Base-by-base conservation (phyloP, 2,113 vertebrate genomes). In the Indicator indicator region DNA sequence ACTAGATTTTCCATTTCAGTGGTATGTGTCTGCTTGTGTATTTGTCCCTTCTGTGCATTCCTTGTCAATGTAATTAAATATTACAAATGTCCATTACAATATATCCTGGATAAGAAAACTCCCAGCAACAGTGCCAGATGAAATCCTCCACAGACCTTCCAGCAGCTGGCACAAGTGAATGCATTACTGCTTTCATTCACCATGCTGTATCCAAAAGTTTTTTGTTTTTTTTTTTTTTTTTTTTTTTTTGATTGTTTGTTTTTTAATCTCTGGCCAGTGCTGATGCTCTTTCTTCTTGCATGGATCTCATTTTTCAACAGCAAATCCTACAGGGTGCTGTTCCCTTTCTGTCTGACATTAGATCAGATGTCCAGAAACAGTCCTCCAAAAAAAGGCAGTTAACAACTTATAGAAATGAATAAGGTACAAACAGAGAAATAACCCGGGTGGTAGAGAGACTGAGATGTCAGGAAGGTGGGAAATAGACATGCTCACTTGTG, bases 31-130 rank as follows among this genome's bases (percentile, higher is more conserved):
- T 95, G 48, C 12, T 71, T 83, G 56, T 54, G 40, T 62, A 52
- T 55, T 86, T 84, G 46, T 88, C 33, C 28, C 32, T 96, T 87
- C n/a, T 93, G 42, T 92, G 32, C 59, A 67, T 60, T n/a, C 19
- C 55, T 89, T 87, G 60, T 83, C 89, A 88, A 62, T 46, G 58
- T 52, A 94, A 94, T 91, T 88, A 89, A 89, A 86, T n/a, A 80
- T 74, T 64, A 83, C 82, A 91, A 89, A 93, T 86, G 69, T 20
- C 72, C 44, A 44, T 88, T 69, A 54, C 38, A 50, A 21, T 74
- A 46, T 17, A 71, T 2, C 0, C 42, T 88, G 75, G 60, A 79
- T 71, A n/a, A 88, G 30, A 89, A 9, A 32, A 54, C 54, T 83
- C 28, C 42, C 84, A 88, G 38, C 19, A 93, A 26, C 32, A 50